These are phyloP conservation scores for Pteruthius melanotis DNA, from an alignment of 2,113 vertebrate species.

Conservation along the genomic window DNA sequence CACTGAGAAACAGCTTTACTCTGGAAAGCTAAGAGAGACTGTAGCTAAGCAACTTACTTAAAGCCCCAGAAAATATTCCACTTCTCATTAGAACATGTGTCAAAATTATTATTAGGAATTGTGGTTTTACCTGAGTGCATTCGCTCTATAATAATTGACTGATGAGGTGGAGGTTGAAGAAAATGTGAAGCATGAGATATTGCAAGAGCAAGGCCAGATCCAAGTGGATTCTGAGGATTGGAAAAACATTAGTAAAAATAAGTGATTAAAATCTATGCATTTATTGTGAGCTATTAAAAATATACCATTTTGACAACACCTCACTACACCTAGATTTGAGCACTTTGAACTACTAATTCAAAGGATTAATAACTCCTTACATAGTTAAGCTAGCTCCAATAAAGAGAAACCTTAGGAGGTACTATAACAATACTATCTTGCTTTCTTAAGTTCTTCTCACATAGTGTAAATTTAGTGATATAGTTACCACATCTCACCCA, in stretches of 20 bases:
- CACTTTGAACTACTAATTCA: neutral
- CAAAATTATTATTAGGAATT: neutral
- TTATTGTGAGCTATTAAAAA: neutral
- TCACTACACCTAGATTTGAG: neutral
- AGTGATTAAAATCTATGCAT: neutral
- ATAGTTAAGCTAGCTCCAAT: neutral
- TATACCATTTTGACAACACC: neutral
- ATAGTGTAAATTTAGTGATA: neutral
- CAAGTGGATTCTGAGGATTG: slow-evolving; percentile 84
- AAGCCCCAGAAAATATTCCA: neutral
- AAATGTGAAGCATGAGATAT: slow-evolving; percentile 98
- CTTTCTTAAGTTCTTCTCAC: neutral
- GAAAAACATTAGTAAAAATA: slow-evolving; percentile 16
- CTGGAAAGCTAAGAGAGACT: neutral
- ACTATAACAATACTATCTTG: neutral
- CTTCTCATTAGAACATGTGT: neutral
- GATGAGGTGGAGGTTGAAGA: slow-evolving; percentile 97
- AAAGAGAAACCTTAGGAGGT: neutral
- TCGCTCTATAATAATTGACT: slow-evolving; percentile 98
- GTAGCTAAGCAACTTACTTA: neutral
- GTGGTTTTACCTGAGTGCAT: slow-evolving; percentile 93
- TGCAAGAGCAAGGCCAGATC: slow-evolving; percentile 91
- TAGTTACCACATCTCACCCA: neutral
- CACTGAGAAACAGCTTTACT: neutral
- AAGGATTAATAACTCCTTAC: neutral